Base-by-base conservation (phyloP, 2,888 invertebrate genomes). In the Phoenoteleia sp. region DNA sequence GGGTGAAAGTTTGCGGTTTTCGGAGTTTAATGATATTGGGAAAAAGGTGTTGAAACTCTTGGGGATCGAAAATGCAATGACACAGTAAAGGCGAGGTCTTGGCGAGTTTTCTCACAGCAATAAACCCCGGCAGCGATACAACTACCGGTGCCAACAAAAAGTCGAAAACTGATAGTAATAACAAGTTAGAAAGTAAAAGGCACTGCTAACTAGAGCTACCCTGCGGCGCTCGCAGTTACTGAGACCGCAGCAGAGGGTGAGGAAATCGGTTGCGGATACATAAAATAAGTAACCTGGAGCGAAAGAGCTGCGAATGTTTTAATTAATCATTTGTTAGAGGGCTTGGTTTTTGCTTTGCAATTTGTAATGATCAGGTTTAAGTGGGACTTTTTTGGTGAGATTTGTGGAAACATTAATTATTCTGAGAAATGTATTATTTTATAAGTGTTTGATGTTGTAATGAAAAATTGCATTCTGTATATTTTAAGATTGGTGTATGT, bases 121-220 rank as follows among this genome's bases (percentile, higher is more conserved):
- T 91, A 91, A 92, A 91, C 17, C 62, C 58, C 45, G 36, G 56
- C n/a, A 42, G 39, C 66, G 47, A 29, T 29, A 86, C 90, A 92
- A 92, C 91, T 90, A 90, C 90, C 87, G 90, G 87, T 86, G 85
- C 84, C 60, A 86, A 87, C 87, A 89, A 91, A 90, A 90, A 87
- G 82, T 75, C 87, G 81, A 81, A 90, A 91, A 92, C 91, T 91
- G 91, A 90, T 91, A 90, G 91, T 90, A 90, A 90, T 88, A 89
- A 89, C 86, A 23, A 80, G 86, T 88, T 88, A 88, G 84, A 87
- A 87, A 88, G 90, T 90, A 89, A 90, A 87, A 89, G 88, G 84
- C 85, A 84, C 87, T 88, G 88, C 87, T 88, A 90, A 90, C 88
- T 88, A 88, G 86, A 88, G 86, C 86, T 86, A 84, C 83, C 88